Conservation (phyloP, 1,140 invertebrate genomes). For the Zaprionus capensis region DNA sequence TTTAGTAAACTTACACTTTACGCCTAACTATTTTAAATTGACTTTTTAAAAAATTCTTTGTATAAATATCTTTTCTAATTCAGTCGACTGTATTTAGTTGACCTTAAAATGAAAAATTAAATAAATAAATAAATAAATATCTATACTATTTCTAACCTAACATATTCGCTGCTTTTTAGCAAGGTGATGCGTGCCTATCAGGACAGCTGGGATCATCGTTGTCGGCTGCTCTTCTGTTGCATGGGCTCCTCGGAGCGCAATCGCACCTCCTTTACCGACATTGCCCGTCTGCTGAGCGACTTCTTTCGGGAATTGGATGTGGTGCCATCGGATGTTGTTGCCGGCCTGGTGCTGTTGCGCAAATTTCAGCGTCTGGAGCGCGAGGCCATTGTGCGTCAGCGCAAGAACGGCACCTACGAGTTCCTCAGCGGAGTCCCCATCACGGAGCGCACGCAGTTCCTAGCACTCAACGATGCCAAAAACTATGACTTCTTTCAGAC, state of each 20-base stretch:
- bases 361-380: constrained; percentile 93
- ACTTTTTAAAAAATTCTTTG: no score
- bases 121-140: no score
- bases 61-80: no score
- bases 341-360: constrained; percentile 92
- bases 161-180: constrained; percentile 84
- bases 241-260: constrained; percentile 92
- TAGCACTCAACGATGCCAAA: constrained; percentile 92
- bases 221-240: constrained; percentile 94
- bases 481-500: constrained; percentile 90
- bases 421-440: constrained; percentile 95
- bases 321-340: constrained; percentile 95
- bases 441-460: constrained; percentile 92
- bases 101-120: no score
- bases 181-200: constrained; percentile 95
- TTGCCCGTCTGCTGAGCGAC: constrained; percentile 93
- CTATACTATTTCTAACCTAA: no score
- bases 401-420: constrained; percentile 94
- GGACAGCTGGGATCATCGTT: constrained; percentile 95
- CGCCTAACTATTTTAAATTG: no score
- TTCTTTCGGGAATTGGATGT: constrained; percentile 96
- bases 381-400: constrained; percentile 91
- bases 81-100: no score
- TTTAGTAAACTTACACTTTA: no score
- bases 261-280: constrained; percentile 93